phyloP scores from a whole-genome alignment of 2,888 invertebrate genomes.

The Idaea straminata region DNA sequence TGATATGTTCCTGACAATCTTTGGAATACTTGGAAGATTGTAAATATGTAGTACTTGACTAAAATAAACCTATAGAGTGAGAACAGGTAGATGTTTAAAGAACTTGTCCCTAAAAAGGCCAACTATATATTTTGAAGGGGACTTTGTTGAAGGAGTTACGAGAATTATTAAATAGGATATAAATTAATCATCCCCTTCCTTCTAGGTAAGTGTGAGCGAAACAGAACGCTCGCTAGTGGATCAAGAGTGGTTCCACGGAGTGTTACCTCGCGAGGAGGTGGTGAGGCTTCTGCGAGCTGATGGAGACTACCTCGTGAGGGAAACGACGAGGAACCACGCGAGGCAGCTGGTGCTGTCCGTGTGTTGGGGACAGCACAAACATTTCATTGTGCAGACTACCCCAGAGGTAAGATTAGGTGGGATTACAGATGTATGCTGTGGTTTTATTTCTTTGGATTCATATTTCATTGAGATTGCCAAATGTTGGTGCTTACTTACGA shows the following conservation, averaged over 20 bases:
- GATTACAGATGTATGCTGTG: background rate
- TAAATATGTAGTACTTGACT: too few species aligned
- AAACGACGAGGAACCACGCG: conserved; percentile 94
- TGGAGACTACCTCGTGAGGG: conserved; percentile 96
- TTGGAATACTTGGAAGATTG: too few species aligned
- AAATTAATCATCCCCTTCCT: conserved; percentile 1
- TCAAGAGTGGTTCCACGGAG: conserved; percentile 99
- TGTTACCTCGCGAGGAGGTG: conserved; percentile 96
- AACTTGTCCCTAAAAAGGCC: too few species aligned
- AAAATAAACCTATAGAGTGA: too few species aligned
- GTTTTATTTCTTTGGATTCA: too few species aligned
- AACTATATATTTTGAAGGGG: too few species aligned
- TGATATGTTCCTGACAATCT: too few species aligned
- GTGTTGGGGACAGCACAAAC: conserved; percentile 97
- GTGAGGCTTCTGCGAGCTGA: conserved; percentile 93
- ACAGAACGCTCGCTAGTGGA: conserved; percentile 88
- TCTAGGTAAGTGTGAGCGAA: conserved; percentile 69
- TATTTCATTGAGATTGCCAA: too few species aligned
- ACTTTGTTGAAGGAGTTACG: too few species aligned
- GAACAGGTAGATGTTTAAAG: too few species aligned
- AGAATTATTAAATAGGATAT: background rate
- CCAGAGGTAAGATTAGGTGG: conserved; percentile 83
- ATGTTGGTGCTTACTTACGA: background rate
- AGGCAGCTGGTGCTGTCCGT: conserved; percentile 96
- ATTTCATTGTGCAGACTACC: conserved; percentile 97